Percentiles rank a stretch among this genome's conserved stretches.
Evolutionary conservation across 2,113 vertebrate genomes (phyloP).

Genomic region (Rousettus leschenaultii): DNA sequence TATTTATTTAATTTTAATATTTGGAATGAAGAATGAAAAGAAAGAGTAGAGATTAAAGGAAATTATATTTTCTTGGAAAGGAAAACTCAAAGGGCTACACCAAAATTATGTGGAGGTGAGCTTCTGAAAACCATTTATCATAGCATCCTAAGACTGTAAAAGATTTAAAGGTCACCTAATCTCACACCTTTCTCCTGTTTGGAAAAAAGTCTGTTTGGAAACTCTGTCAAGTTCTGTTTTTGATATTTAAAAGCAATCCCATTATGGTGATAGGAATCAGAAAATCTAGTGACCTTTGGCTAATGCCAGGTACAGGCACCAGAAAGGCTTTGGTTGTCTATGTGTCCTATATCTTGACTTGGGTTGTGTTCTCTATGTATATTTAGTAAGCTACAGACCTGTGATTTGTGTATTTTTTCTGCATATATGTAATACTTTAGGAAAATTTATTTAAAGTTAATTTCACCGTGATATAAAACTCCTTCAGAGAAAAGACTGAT

Average conservation of each 20-base stretch:
- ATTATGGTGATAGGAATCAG: not conserved
- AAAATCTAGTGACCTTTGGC: not conserved
- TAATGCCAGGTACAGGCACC: not conserved
- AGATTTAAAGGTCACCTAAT: not conserved
- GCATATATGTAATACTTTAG: not conserved
- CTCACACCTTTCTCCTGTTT: not conserved
- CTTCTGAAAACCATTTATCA: not conserved
- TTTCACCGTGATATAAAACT: not conserved
- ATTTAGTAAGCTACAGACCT: not conserved
- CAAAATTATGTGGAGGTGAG: not conserved
- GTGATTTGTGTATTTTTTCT: not conserved
- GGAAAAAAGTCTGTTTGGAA: not conserved
- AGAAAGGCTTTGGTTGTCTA: not conserved
- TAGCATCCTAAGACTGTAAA: not conserved
- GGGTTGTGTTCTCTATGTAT: not conserved
- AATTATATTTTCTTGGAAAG: not conserved
- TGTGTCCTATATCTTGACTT: not conserved
- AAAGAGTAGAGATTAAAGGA: not conserved
- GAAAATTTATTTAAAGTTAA: not conserved
- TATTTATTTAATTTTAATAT: not conserved
- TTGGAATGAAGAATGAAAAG: not conserved
- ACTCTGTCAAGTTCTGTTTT: not conserved
- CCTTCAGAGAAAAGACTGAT: not conserved
- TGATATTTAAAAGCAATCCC: not conserved
- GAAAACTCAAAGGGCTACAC: not conserved